Evolutionary conservation across 2,888 invertebrate species (phyloP).

Genomic region (Pherbina coryleti): DNA sequence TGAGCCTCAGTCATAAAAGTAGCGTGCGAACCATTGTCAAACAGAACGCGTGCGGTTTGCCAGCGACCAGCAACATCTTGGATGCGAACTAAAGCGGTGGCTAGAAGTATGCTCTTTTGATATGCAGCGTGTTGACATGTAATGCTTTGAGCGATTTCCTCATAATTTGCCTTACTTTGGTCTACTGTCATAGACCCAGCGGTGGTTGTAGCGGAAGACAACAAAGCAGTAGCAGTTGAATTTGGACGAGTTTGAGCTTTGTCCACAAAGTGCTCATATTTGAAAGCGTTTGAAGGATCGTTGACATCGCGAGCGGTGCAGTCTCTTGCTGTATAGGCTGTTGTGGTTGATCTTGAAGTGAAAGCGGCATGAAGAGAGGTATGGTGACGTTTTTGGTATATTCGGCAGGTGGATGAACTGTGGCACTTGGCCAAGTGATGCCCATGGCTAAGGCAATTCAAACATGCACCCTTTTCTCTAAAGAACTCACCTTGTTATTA

Average conservation of each 20-base stretch:
- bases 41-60: no score
- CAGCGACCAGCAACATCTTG: no score
- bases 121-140: not conserved
- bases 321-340: not conserved
- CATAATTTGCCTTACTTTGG: no score
- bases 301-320: not conserved
- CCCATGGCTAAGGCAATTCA: not conserved
- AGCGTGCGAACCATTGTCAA: not conserved
- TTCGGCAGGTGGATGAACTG: not conserved
- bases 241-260: no score
- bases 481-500: not conserved
- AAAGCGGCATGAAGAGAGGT: no score
- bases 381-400: no score
- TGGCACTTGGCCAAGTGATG: not conserved
- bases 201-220: no score
- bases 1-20: slow-evolving; percentile 3
- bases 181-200: no score
- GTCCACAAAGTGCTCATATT: no score
- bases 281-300: no score
- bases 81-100: not conserved
- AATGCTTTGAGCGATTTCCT: no score
- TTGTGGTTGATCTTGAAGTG: not conserved
- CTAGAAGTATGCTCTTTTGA: not conserved
- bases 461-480: not conserved
- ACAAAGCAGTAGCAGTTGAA: no score